Percentiles rank a stretch among this genome's conserved stretches.
Evolutionary conservation across 2,113 vertebrate species (phyloP).

Genomic region (Campylomormyrus numenius): DNA sequence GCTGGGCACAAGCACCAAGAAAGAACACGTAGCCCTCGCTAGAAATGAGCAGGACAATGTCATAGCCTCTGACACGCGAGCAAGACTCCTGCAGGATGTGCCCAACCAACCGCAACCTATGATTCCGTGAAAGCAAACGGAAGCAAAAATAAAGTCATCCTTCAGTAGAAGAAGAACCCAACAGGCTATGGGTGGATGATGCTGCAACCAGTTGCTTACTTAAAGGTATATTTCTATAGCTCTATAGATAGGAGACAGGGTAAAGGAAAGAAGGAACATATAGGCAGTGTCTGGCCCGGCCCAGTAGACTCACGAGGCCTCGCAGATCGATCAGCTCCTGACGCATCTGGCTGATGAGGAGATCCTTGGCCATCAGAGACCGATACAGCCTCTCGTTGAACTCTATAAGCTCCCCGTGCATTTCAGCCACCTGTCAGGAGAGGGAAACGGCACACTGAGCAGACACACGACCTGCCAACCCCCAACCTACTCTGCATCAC

Average conservation of each 20-base stretch:
- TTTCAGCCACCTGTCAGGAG: slow-evolving; percentile 83
- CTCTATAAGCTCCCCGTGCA: slow-evolving; percentile 97
- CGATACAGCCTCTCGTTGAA: slow-evolving; percentile 95
- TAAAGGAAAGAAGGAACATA: not conserved
- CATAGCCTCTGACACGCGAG: not conserved
- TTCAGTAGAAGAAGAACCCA: slow-evolving; percentile 19
- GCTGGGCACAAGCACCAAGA: not conserved
- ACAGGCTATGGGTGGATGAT: slow-evolving; percentile 13
- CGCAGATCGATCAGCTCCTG: slow-evolving; percentile 94
- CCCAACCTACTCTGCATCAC: not conserved
- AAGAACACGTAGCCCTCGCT: not conserved
- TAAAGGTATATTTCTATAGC: not conserved
- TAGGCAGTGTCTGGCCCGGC: not conserved
- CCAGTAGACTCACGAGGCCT: slow-evolving; percentile 73
- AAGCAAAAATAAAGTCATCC: not conserved
- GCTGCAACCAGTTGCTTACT: not conserved
- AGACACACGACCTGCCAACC: not conserved
- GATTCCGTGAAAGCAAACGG: not conserved
- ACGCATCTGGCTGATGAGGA: slow-evolving; percentile 91
- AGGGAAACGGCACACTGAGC: slow-evolving; percentile 30
- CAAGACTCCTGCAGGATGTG: not conserved
- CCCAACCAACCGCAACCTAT: not conserved
- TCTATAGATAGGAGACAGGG: not conserved
- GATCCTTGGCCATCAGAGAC: slow-evolving; percentile 89
- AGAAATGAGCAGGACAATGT: not conserved